phyloP scores from a whole-genome alignment of 2,113 vertebrate genomes.

The Serilophus lunatus region DNA sequence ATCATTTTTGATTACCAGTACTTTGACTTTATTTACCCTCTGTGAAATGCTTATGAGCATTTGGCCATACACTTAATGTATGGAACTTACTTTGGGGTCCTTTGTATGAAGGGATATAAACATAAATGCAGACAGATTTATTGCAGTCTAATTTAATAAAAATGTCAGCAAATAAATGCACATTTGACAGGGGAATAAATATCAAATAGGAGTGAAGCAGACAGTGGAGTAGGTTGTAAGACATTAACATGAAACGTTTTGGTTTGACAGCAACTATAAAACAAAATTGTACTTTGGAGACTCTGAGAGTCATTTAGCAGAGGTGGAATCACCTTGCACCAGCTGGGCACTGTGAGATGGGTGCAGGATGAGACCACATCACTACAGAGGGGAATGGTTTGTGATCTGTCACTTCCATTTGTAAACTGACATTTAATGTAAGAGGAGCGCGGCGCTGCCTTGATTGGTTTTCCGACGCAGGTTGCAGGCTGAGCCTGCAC shows the following conservation, averaged over 20 bases:
- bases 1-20: background rate
- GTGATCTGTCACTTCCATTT: conserved; percentile 8
- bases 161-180: conserved; percentile 69
- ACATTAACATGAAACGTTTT: conserved; percentile 71
- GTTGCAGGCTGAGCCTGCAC: background rate
- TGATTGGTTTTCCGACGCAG: background rate
- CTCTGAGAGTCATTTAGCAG: conserved; percentile 50
- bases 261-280: conserved; percentile 70
- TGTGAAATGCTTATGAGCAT: background rate
- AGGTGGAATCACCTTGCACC: background rate
- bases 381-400: background rate
- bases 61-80: conserved; percentile 16
- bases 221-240: conserved; percentile 65
- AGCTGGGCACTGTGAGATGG: background rate
- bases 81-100: conserved; percentile 9
- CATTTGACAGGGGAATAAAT: conserved; percentile 71
- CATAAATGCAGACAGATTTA: conserved; percentile 60
- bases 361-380: background rate
- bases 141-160: conserved; percentile 70
- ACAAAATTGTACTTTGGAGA: conserved; percentile 63
- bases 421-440: background rate
- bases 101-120: conserved; percentile 49
- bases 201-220: conserved; percentile 45
- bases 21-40: background rate
- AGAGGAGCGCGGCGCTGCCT: background rate